Evolutionary conservation across 2,888 invertebrate species (phyloP), one percentile per base, ranked within the genome.

Genomic region (Caenorhabditis plicata): DNA sequence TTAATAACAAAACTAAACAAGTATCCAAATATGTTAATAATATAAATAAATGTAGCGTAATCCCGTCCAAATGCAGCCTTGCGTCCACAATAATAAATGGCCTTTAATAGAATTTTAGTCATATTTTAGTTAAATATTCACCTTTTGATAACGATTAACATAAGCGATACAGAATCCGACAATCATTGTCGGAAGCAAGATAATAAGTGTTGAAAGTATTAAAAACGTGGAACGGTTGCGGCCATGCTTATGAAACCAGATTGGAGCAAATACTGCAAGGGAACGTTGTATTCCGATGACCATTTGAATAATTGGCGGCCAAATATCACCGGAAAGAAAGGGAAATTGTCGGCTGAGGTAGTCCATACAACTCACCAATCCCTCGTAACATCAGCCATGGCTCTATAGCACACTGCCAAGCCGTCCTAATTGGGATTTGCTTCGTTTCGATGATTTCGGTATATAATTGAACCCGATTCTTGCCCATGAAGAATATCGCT

Each of bases 51-150:
- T n/a, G 51, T 51, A 5, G 63, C 64, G 35, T 62, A 68, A 23
- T 50, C 49, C 23, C 47, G 62, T 15, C 68, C 63, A 39, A 72
- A 72, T 1, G 72, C 68, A 3, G 70, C 72, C 43, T 72, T 72
- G 40, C 72, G 23, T 9, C 72, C 72, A 35, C 72, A 72, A 38
- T 61, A 72, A 44, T 72, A 72, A 15, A 43, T 41, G 0, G 49
- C 63, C 62, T 62, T 25, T 15, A 56, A 32, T 1, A 31, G 29
- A 17, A 39, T 40, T 7, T 31, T 13, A 40, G 11, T 17, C 7
- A 5, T 8, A 17, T n/a, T 36, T 11, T n/a, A 35, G 15, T 43
- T 19, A 57, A 53, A 39, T 60, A 43, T n/a, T 49, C 52, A 42
- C 55, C 23, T 17, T n/a, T n/a, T n/a, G n/a, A n/a, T n/a, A n/a